Base-by-base conservation (phyloP, 2,797 vertebrate genomes). In the Mus spretus region DNA sequence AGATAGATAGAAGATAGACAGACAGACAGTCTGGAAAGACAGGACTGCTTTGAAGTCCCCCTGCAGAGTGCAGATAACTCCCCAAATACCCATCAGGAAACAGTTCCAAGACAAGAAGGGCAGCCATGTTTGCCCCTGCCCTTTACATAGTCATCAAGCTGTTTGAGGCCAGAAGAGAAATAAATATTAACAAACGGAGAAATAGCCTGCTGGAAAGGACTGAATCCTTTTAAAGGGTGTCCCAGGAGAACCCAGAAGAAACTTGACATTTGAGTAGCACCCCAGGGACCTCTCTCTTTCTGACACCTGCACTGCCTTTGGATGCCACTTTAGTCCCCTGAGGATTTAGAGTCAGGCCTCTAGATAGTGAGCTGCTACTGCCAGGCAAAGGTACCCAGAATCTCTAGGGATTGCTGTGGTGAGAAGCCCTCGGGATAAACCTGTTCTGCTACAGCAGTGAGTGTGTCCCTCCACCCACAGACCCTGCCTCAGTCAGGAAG, bases 101-200 rank as follows among this genome's bases (percentile, higher is more conserved):
- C 8, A 24, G 55, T 31, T 11, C 3, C 47, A 85, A 93, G 86
- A 70, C n/a, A 86, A 74, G 82, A 20, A 65, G 24, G 61, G 53
- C 37, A 59, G 70, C 77, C 70, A 88, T 59, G n/a, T 93, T 93
- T 93, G 89, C 31, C 95, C 96, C 93, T 93, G 92, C 88, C 96
- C 89, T 91, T 88, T 96, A 90, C 14, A 37, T 91, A 98, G 97
- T 98, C 19, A 95, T 1, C 91, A 92, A 77, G 65, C 92, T 97
- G 90, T 47, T 77, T 67, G 93, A 17, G 0, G 89, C 11, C 26
- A 44, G 24, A 47, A 67, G 95, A 96, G 89, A 97, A 95, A 83
- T 94, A 97, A 98, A 97, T 97, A 98, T 97, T 98, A 97, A 97
- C 95, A 95, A 89, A 97, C 90, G 89, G 0, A 0, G 95, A 74